phyloP scores from a whole-genome alignment of 2,888 invertebrate genomes.

The Orchestes rusci region DNA sequence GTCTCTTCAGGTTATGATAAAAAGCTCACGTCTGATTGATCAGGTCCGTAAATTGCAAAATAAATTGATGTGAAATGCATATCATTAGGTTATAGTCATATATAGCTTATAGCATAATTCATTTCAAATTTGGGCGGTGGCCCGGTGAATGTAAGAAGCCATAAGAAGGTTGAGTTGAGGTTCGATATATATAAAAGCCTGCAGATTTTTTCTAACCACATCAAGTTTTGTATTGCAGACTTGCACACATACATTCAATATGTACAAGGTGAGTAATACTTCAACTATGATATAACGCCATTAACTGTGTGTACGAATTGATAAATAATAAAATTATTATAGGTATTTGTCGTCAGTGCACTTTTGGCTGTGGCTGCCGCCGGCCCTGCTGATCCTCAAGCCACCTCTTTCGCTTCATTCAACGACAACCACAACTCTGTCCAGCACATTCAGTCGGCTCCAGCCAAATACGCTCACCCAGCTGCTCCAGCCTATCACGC shows the following conservation, averaged over 20 bases:
- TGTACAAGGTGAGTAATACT: constrained; percentile 15
- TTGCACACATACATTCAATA: constrained; percentile 1
- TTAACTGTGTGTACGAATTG: neutral
- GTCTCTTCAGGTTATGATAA: too few species aligned
- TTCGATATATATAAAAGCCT: constrained; percentile 10
- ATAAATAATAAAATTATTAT: constrained; percentile 11
- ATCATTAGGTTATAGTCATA: constrained; percentile 8
- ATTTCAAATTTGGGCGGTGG: constrained; percentile 9
- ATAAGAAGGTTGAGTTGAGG: constrained; percentile 2
- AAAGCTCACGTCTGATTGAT: too few species aligned
- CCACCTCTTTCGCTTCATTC: constrained; percentile 29
- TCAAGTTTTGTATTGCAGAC: constrained; percentile 1
- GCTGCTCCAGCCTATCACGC: constrained; percentile 11
- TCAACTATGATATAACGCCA: neutral
- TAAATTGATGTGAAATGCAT: too few species aligned
- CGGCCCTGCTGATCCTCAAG: constrained; percentile 24
- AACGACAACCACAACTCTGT: constrained; percentile 29
- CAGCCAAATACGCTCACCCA: constrained; percentile 13
- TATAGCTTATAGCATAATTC: too few species aligned
- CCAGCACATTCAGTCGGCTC: constrained; percentile 23
- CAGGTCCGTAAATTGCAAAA: too few species aligned
- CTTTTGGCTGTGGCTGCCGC: constrained; percentile 39
- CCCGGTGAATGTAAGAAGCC: constrained; percentile 8
- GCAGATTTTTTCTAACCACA: constrained; percentile 7
- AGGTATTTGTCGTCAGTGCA: constrained; percentile 37